Evolutionary conservation across 2,113 vertebrate species (phyloP).

Genomic region (Pangasianodon hypophthalmus): DNA sequence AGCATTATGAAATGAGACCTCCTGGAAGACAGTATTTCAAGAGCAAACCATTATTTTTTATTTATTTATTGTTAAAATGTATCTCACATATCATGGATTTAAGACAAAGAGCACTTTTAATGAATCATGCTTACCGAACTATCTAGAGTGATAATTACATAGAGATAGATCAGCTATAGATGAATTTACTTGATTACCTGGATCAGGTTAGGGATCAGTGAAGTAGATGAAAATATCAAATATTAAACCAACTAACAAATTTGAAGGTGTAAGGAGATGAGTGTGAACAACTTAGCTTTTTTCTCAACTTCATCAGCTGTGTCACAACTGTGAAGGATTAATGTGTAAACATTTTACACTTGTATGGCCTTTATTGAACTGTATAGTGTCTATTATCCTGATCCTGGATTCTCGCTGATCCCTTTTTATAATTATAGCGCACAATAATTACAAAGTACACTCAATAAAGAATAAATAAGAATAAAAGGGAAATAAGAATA

Average conservation of each 20-base stretch:
- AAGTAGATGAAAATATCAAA: not conserved
- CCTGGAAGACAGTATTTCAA: not conserved
- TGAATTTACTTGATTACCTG: not conserved
- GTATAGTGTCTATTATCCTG: not conserved
- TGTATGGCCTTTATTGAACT: not conserved
- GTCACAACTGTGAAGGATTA: not conserved
- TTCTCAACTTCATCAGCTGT: not conserved
- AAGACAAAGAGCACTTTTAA: not conserved
- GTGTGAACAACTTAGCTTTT: not conserved
- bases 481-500: not conserved
- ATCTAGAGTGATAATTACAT: not conserved
- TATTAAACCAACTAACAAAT: too few species aligned
- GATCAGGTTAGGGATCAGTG: not conserved
- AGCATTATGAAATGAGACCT: slow-evolving; percentile 32
- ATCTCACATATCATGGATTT: not conserved
- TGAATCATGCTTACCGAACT: not conserved
- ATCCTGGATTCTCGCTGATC: not conserved
- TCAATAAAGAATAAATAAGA: too few species aligned
- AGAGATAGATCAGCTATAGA: not conserved
- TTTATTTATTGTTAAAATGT: not conserved
- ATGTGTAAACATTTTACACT: not conserved
- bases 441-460: not conserved
- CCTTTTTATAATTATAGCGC: not conserved
- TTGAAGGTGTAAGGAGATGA: not conserved
- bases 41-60: not conserved